phyloP scores from a whole-genome alignment of 2,113 vertebrate species.

The Paramisgurnus dabryanus region DNA sequence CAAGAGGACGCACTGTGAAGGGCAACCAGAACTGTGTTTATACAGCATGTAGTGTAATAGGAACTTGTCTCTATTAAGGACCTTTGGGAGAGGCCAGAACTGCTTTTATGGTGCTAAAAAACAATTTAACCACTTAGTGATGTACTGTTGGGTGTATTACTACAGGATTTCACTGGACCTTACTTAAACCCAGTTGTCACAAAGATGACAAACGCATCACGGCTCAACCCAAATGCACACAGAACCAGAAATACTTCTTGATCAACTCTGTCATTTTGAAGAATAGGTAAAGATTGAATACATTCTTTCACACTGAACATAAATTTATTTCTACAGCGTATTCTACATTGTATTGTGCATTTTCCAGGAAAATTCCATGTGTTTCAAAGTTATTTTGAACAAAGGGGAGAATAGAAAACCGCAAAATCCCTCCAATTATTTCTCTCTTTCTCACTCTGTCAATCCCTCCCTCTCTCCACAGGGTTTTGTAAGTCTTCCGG shows the following conservation, averaged over 20 bases:
- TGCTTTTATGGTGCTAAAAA: slow-evolving; percentile 1
- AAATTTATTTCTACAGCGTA: too few relatives aligned
- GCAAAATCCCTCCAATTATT: background rate
- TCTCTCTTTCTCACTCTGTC: slow-evolving; percentile 58
- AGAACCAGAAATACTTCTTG: background rate
- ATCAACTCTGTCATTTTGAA: background rate
- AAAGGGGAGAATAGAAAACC: background rate
- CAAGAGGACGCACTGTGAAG: slow-evolving; percentile 11
- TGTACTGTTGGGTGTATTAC: slow-evolving; percentile 16
- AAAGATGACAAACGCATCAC: background rate
- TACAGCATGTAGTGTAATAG: slow-evolving; percentile 7
- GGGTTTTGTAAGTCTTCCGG: slow-evolving; percentile 74
- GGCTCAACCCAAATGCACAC: background rate
- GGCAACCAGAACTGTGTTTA: slow-evolving; percentile 21
- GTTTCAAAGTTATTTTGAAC: slow-evolving; percentile 29
- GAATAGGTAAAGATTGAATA: too few relatives aligned
- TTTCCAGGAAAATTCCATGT: background rate
- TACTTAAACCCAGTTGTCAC: slow-evolving; percentile 13
- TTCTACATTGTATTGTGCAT: background rate
- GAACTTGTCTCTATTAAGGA: slow-evolving; percentile 19
- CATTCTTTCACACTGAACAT: background rate
- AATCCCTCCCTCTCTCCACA: slow-evolving; percentile 45
- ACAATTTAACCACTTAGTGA: slow-evolving; percentile 3
- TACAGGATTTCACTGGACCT: background rate
- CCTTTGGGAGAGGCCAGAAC: slow-evolving; percentile 16